A percentile compares a stretch with the other conserved stretches of the same genome.
phyloP scores from a whole-genome alignment of 2,797 vertebrate genomes.

The Neostethus bicornis region DNA sequence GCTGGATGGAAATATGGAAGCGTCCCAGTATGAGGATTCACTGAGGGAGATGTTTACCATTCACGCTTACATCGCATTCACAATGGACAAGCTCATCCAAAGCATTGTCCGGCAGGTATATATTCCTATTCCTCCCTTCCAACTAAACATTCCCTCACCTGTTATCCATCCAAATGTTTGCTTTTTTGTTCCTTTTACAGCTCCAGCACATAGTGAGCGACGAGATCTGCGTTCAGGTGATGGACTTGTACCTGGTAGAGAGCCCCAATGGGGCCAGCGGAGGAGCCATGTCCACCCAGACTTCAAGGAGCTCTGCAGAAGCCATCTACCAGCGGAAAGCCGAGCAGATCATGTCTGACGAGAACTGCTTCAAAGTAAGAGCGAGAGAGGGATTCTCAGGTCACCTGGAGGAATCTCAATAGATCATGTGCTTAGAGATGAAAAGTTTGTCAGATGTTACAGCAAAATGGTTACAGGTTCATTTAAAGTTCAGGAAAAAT shows the following conservation, averaged over 20 bases:
- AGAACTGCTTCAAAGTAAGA: slow-evolving; percentile 97
- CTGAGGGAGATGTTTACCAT: slow-evolving; percentile 99
- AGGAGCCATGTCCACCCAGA: slow-evolving; percentile 84
- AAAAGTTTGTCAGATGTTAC: neutral
- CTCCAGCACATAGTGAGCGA: slow-evolving; percentile 98
- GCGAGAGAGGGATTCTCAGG: neutral
- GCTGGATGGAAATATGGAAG: slow-evolving; percentile 97
- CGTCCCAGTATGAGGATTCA: slow-evolving; percentile 95
- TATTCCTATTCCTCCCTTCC: too few relatives aligned
- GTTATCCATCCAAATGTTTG: neutral
- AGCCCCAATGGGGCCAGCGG: slow-evolving; percentile 85
- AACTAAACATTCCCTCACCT: neutral
- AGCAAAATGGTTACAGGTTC: slow-evolving; percentile 6
- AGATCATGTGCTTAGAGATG: too few relatives aligned
- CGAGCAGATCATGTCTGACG: slow-evolving; percentile 96
- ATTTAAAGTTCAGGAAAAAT: slow-evolving; percentile 12
- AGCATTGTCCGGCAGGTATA: slow-evolving; percentile 96
- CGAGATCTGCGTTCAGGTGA: slow-evolving; percentile 96
- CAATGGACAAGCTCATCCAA: slow-evolving; percentile 99
- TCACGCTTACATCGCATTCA: slow-evolving; percentile 96
- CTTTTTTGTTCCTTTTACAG: slow-evolving; percentile 64
- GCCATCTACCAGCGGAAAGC: slow-evolving; percentile 90
- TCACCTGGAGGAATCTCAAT: neutral
- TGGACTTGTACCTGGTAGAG: slow-evolving; percentile 92
- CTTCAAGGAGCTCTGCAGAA: slow-evolving; percentile 82